These are phyloP conservation scores for Trissolcus basalis DNA, from an alignment of 1,140 invertebrate genomes.

Conservation along the genomic window DNA sequence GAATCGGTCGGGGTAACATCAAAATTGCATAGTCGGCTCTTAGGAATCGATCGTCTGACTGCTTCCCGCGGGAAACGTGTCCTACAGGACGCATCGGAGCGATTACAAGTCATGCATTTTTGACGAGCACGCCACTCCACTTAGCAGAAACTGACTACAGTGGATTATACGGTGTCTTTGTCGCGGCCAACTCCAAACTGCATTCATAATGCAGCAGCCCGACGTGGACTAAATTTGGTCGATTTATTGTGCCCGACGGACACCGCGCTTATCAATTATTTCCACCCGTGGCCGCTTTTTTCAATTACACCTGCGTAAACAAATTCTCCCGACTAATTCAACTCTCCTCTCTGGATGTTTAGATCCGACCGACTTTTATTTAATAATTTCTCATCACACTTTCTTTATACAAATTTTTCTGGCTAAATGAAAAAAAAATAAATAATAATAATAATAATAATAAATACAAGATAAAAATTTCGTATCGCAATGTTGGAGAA, in stretches of 20 bases:
- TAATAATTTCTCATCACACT: no score
- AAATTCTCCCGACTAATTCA: constrained; percentile 32
- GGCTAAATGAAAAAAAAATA: no score
- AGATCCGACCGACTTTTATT: no score
- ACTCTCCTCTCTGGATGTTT: constrained; percentile 16
- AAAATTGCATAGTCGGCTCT: constrained; percentile 75
- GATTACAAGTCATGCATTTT: constrained; percentile 72
- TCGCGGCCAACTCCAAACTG: constrained; percentile 41
- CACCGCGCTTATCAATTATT: constrained; percentile 51
- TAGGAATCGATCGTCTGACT: constrained; percentile 72
- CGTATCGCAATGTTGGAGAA: no score
- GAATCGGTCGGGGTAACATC: constrained; percentile 66
- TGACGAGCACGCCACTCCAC: constrained; percentile 48
- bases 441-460: no score
- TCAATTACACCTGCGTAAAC: constrained; percentile 1
- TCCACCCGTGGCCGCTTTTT: constrained; percentile 24
- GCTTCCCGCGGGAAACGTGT: constrained; percentile 68
- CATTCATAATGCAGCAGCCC: constrained; percentile 45
- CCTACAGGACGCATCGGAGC: constrained; percentile 68
- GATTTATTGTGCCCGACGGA: constrained; percentile 45
- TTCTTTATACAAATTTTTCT: no score
- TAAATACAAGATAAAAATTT: no score
- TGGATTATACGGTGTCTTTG: constrained; percentile 52
- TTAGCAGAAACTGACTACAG: constrained; percentile 36
- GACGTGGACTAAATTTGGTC: constrained; percentile 43